These are phyloP conservation scores for Enteromius trimaculatus DNA, from an alignment of 2,797 vertebrate genomes.

Conservation along the genomic window DNA sequence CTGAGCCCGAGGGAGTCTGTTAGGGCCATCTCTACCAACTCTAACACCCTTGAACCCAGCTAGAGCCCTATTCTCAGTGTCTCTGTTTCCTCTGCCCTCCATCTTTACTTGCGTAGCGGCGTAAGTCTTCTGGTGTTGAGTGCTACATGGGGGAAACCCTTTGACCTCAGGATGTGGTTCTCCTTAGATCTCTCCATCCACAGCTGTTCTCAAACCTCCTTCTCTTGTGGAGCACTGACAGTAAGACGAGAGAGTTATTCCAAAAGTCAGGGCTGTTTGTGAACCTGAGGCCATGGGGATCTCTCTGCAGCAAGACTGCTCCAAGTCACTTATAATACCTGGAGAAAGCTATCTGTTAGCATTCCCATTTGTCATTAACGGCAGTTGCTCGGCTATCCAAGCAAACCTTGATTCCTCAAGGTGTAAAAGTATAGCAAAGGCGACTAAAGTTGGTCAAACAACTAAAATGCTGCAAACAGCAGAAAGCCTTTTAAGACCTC, in stretches of 20 bases:
- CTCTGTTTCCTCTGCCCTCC: slow-evolving; percentile 22
- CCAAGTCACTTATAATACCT: not conserved
- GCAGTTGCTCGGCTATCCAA: not conserved
- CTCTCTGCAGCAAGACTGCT: slow-evolving; percentile 4
- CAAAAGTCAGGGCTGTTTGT: slow-evolving; percentile 32
- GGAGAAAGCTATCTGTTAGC: slow-evolving; percentile 15
- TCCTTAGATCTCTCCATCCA: slow-evolving; percentile 41
- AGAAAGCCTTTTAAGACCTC: slow-evolving; percentile 17
- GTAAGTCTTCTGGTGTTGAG: slow-evolving; percentile 54
- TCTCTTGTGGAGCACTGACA: slow-evolving; percentile 13
- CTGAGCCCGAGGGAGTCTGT: slow-evolving; percentile 45
- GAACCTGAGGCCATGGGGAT: slow-evolving; percentile 25
- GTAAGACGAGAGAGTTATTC: not conserved
- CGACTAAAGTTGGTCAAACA: not conserved
- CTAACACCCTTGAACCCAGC: slow-evolving; percentile 33
- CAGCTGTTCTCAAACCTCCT: slow-evolving; percentile 30
- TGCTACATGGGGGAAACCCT: slow-evolving; percentile 47
- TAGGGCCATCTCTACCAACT: slow-evolving; percentile 51
- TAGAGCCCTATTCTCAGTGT: slow-evolving; percentile 17
- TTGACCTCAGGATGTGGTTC: slow-evolving; percentile 50
- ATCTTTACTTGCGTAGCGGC: slow-evolving; percentile 22
- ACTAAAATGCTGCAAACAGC: slow-evolving; percentile 13
- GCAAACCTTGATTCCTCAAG: not conserved
- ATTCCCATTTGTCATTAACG: not conserved
- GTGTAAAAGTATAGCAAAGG: not conserved